Percentiles rank a stretch among this genome's conserved stretches.
Conservation (phyloP, 2,797 vertebrate genomes). For the Geotrypetes seraphini region DNA sequence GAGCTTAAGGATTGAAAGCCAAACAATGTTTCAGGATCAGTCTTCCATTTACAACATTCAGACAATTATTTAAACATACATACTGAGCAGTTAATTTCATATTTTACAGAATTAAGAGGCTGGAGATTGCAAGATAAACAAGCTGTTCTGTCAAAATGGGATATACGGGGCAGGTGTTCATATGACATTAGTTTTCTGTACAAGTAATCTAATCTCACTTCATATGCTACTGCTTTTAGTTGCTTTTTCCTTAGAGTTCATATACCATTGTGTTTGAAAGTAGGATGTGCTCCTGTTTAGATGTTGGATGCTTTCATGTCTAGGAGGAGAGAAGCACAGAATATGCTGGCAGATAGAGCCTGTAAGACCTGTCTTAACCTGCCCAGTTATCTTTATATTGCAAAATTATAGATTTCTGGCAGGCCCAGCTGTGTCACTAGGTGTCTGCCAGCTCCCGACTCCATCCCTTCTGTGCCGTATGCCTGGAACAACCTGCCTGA, state of each 20-base stretch:
- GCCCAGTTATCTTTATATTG: not conserved
- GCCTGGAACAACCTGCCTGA: no score
- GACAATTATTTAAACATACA: conserved; percentile 36
- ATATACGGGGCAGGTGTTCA: conserved; percentile 6
- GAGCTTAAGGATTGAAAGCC: conserved; percentile 35
- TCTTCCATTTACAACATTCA: conserved; percentile 30
- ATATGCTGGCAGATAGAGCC: conserved; percentile 1
- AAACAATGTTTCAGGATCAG: conserved; percentile 35
- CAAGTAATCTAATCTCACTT: not conserved
- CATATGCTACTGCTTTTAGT: not conserved
- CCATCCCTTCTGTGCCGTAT: no score
- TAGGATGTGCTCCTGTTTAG: not conserved
- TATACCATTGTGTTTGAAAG: conserved; percentile 1
- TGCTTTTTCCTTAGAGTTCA: conserved; percentile 6
- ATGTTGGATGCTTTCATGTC: not conserved
- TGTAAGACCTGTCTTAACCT: not conserved
- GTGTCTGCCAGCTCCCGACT: no score
- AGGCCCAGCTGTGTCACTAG: no score
- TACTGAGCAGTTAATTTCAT: conserved; percentile 30
- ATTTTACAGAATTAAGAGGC: conserved; percentile 25
- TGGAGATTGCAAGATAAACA: conserved; percentile 24
- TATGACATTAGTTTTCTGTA: conserved; percentile 7
- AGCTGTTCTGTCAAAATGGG: conserved; percentile 25
- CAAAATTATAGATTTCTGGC: not conserved
- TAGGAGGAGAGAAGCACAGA: not conserved